Conservation (phyloP, 2,113 vertebrate species). For the Lucifuga dentata region DNA sequence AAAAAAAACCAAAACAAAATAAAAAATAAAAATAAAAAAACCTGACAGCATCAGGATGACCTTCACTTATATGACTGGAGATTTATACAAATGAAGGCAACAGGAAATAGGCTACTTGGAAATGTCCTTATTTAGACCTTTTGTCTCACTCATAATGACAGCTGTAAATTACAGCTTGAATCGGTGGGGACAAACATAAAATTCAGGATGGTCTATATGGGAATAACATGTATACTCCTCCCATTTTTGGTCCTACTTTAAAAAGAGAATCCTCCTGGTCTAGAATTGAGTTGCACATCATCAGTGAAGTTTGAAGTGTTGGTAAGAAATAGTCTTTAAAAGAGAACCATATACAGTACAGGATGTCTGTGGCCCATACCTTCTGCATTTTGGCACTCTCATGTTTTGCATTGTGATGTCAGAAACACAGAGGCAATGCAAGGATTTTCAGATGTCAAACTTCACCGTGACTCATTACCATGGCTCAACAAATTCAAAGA, state of each 20-base stretch:
- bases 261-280: slow-evolving; percentile 26
- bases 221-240: slow-evolving; percentile 32
- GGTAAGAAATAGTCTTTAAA: background rate
- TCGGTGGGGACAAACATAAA: slow-evolving; percentile 36
- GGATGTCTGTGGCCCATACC: slow-evolving; percentile 36
- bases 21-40: background rate
- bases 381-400: slow-evolving; percentile 46
- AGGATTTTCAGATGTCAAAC: slow-evolving; percentile 15
- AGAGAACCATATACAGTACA: background rate
- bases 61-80: slow-evolving; percentile 14
- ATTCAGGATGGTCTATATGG: slow-evolving; percentile 13
- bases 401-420: slow-evolving; percentile 27
- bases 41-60: slow-evolving; percentile 26
- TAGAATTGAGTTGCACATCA: background rate
- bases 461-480: slow-evolving; percentile 16
- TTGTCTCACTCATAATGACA: slow-evolving; percentile 40
- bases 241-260: slow-evolving; percentile 35
- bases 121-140: slow-evolving; percentile 42
- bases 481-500: slow-evolving; percentile 18
- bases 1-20: too few species aligned
- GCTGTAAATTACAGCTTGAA: slow-evolving; percentile 57
- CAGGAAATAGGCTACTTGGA: background rate
- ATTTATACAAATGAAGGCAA: slow-evolving; percentile 17
- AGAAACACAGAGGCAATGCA: slow-evolving; percentile 5
- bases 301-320: background rate